These are phyloP conservation scores for Augiades crinisus DNA, from an alignment of 2,888 invertebrate genomes.

Conservation along the genomic window DNA sequence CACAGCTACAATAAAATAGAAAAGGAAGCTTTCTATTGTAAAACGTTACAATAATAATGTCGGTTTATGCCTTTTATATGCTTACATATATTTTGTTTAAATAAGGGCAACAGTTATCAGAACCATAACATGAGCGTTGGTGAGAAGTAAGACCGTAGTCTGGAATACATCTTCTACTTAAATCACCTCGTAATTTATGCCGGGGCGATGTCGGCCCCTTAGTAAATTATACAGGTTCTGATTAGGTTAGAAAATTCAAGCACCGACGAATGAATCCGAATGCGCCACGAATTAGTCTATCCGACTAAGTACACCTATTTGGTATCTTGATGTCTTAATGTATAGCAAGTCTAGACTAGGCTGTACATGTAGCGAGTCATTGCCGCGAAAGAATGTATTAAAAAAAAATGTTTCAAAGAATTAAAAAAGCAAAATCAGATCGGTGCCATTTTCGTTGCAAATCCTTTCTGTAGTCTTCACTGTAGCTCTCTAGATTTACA, in stretches of 20 bases:
- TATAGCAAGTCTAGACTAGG: slow-evolving; percentile 21
- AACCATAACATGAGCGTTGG: slow-evolving; percentile 66
- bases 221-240: slow-evolving; percentile 82
- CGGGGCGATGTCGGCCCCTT: slow-evolving; percentile 54
- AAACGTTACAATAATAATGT: slow-evolving; percentile 41
- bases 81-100: slow-evolving; percentile 36
- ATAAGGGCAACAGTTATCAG: slow-evolving; percentile 71
- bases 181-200: slow-evolving; percentile 82
- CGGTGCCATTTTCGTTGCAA: slow-evolving; percentile 19
- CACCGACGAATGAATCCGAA: slow-evolving; percentile 60
- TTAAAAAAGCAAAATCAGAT: not conserved
- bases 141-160: slow-evolving; percentile 68
- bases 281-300: slow-evolving; percentile 56
- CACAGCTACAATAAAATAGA: too few species aligned
- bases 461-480: slow-evolving; percentile 16
- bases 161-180: slow-evolving; percentile 72
- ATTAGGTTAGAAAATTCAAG: slow-evolving; percentile 76
- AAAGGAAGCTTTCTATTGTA: too few species aligned
- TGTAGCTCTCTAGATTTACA: slow-evolving; percentile 21
- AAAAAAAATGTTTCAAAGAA: not conserved
- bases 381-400: slow-evolving; percentile 13
- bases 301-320: slow-evolving; percentile 38
- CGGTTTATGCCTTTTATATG: slow-evolving; percentile 34
- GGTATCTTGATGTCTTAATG: slow-evolving; percentile 29
- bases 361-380: slow-evolving; percentile 23